phyloP scores from a whole-genome alignment of 1,140 invertebrate genomes.

The Camponotus vicinus region DNA sequence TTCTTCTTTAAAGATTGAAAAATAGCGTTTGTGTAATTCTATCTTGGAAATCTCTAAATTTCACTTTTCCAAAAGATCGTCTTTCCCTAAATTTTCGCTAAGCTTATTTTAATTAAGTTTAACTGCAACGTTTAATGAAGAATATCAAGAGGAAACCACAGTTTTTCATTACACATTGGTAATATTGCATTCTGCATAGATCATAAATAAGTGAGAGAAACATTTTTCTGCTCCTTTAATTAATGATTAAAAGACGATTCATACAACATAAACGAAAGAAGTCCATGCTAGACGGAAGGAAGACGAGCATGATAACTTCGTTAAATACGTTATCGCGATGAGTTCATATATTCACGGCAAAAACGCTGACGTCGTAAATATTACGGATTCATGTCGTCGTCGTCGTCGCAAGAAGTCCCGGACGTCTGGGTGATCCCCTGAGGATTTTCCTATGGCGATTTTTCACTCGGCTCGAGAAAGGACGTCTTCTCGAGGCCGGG shows the following conservation, averaged over 20 bases:
- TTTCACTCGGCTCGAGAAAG: conserved; percentile 60
- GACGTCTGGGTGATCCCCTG: conserved; percentile 56
- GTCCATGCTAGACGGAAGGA: too few relatives aligned
- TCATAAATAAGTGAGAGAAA: conserved; percentile 1
- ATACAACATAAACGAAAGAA: neutral
- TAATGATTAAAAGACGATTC: neutral
- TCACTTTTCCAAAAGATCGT: conserved; percentile 3
- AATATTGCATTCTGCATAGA: neutral
- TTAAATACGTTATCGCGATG: conserved; percentile 45
- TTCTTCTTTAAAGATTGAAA: neutral
- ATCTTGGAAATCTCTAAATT: neutral
- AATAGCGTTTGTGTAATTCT: neutral
- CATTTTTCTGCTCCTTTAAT: neutral
- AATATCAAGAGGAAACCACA: conserved; percentile 5
- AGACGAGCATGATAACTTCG: neutral
- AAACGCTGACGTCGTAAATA: conserved; percentile 51
- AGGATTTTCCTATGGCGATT: conserved; percentile 63
- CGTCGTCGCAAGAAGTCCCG: conserved; percentile 54
- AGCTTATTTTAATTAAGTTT: conserved; percentile 21
- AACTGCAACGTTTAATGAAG: neutral
- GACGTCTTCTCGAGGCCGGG: conserved; percentile 56
- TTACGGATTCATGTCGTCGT: conserved; percentile 59
- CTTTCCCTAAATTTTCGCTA: neutral
- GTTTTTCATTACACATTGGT: conserved; percentile 16
- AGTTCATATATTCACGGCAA: conserved; percentile 48